Evolutionary conservation across 2,888 invertebrate genomes (phyloP).

Genomic region (Frankliniella intonsa): DNA sequence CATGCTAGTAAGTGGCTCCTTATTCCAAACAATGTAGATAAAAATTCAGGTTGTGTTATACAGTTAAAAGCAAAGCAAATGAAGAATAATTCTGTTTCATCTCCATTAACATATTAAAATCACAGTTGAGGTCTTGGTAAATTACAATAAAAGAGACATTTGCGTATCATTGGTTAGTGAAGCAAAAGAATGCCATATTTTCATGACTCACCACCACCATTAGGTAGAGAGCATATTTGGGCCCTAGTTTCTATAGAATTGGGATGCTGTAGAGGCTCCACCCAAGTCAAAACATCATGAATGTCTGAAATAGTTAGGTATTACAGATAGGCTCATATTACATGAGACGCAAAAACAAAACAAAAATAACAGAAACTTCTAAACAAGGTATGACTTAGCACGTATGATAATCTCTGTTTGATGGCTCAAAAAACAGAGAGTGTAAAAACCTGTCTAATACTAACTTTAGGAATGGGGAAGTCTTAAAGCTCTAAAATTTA

Average conservation of each 20-base stretch:
- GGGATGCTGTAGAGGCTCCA: constrained; percentile 3
- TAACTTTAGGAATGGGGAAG: too few species aligned
- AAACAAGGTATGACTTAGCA: not conserved
- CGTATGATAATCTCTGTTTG: not conserved
- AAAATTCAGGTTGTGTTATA: not conserved
- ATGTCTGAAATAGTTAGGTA: constrained; percentile 16
- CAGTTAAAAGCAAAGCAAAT: not conserved
- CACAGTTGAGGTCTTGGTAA: not conserved
- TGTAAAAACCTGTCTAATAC: too few species aligned
- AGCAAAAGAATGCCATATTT: not conserved
- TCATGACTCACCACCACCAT: constrained; percentile 21
- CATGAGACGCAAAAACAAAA: not conserved
- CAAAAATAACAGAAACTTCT: constrained; percentile 17
- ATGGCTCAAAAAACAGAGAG: too few species aligned
- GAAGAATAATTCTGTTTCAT: not conserved
- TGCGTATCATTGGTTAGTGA: not conserved
- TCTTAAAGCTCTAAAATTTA: too few species aligned
- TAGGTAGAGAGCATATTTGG: not conserved
- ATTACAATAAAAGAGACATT: not conserved
- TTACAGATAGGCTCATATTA: not conserved
- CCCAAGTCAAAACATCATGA: constrained; percentile 15
- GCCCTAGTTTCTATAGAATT: not conserved
- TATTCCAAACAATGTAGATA: not conserved
- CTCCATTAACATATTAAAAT: not conserved
- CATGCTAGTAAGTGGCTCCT: not conserved